Base-by-base conservation (phyloP, 2,888 invertebrate genomes). In the Odontocolon sp. region DNA sequence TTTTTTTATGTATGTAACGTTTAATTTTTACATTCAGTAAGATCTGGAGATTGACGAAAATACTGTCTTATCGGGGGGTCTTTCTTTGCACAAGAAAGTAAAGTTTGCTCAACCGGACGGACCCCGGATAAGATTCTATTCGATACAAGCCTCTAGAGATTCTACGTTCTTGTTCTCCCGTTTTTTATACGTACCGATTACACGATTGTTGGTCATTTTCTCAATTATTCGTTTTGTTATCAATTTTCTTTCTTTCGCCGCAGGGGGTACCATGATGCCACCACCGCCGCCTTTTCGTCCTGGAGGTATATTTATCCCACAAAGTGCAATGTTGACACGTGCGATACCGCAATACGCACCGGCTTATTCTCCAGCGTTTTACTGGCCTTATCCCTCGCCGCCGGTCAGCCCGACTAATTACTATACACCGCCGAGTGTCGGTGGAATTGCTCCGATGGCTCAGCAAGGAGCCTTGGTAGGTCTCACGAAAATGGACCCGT, bases 351-450 rank as follows among this genome's bases (percentile, higher is more conserved):
- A 91, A 21, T 93, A 92, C 81, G 92, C 92, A 81, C 92, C 93
- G 28, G 94, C 94, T 64, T 93, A 95, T 77, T 90, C 91, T 28
- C 92, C 92, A 3, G 91, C 93, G 42, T 94, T 97, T 84, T 97
- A 97, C 92, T 98, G 97, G 97, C 95, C 96, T 0, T 98, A 98
- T 91, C 97, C 98, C 52, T 97, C 97, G 84, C 98, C 98, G 38
- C 98, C 98, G 0, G 97, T 98, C 14, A 97, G 97, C 45, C 98
- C 98, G 0, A 97, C 97, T 38, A 96, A 95, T 85, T 96, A 96
- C 90, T 96, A 95, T 87, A 95, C 95, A 77, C 93, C 93, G 1
- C 93, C 94, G 21, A 88, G 78, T 23, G 87, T 89, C 9, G 86
- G 87, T 8, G 87, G 87, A 8, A 86, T 89, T 4, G 81, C 87